Evolutionary conservation across 2,797 vertebrate species (phyloP).

Genomic region (Takifugu rubripes): DNA sequence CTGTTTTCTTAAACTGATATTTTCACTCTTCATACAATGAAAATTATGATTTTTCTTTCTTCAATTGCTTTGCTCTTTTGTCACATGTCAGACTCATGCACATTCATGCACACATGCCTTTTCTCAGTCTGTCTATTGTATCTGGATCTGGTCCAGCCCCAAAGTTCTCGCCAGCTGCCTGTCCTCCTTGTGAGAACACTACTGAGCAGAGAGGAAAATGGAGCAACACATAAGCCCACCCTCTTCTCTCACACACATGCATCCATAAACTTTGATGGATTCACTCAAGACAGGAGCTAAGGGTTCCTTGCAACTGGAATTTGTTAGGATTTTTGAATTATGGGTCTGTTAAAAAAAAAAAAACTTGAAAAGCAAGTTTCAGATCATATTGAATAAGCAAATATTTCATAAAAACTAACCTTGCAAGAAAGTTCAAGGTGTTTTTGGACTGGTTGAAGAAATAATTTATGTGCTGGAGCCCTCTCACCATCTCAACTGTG

Average conservation of each 20-base stretch:
- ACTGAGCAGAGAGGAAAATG: slow-evolving; percentile 46
- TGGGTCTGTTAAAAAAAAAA: too few relatives aligned
- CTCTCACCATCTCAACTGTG: background rate
- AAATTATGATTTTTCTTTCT: slow-evolving; percentile 5
- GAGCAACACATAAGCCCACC: slow-evolving; percentile 31
- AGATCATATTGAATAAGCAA: too few relatives aligned
- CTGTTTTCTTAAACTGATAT: background rate
- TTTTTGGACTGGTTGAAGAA: background rate
- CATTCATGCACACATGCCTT: slow-evolving; percentile 27
- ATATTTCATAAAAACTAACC: slow-evolving; percentile 7
- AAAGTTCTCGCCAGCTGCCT: slow-evolving; percentile 52
- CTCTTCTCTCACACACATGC: slow-evolving; percentile 20
- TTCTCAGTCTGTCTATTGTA: slow-evolving; percentile 50
- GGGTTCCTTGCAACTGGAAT: slow-evolving; percentile 2
- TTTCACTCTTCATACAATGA: background rate
- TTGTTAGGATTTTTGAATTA: too few relatives aligned
- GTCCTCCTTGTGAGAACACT: slow-evolving; percentile 46
- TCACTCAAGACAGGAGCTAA: slow-evolving; percentile 10
- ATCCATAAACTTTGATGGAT: slow-evolving; percentile 12
- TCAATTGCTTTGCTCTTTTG: slow-evolving; percentile 6
- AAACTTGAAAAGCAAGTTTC: too few relatives aligned
- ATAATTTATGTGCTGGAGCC: background rate
- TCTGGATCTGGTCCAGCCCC: slow-evolving; percentile 50
- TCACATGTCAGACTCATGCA: slow-evolving; percentile 9
- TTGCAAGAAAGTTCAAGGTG: slow-evolving; percentile 15